Evolutionary conservation across 2,797 vertebrate genomes (phyloP).

Genomic region (Kryptopterus vitreolus): DNA sequence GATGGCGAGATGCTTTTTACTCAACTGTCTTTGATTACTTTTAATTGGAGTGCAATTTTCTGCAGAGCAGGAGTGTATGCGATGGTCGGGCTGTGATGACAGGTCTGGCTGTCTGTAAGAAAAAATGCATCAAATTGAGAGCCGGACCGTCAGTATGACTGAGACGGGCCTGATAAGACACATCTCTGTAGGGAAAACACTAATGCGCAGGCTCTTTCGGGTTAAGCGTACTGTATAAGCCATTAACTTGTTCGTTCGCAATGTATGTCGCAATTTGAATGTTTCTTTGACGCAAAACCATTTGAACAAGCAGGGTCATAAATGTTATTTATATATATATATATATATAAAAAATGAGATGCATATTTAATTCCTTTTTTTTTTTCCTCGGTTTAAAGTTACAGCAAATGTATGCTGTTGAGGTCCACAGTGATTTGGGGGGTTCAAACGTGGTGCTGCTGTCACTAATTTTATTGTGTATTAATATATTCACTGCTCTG

Average conservation of each 20-base stretch:
- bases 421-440: background rate
- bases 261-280: background rate
- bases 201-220: slow-evolving; percentile 43
- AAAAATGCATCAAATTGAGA: slow-evolving; percentile 56
- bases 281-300: background rate
- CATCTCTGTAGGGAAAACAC: slow-evolving; percentile 47
- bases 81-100: slow-evolving; percentile 65
- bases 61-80: slow-evolving; percentile 55
- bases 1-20: slow-evolving; percentile 74
- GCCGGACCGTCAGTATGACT: slow-evolving; percentile 69
- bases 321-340: background rate
- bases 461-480: background rate
- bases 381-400: background rate
- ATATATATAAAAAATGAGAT: background rate
- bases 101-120: slow-evolving; percentile 64
- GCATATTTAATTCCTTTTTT: slow-evolving; percentile 37
- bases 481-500: background rate
- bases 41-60: slow-evolving; percentile 79
- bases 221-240: slow-evolving; percentile 21
- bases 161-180: slow-evolving; percentile 68
- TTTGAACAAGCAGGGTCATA: background rate
- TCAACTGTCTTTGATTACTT: slow-evolving; percentile 75
- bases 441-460: background rate
- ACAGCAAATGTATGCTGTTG: background rate
- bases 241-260: slow-evolving; percentile 25